phyloP scores from a whole-genome alignment of 1,140 invertebrate genomes.

The Propsilocerus akamusi region DNA sequence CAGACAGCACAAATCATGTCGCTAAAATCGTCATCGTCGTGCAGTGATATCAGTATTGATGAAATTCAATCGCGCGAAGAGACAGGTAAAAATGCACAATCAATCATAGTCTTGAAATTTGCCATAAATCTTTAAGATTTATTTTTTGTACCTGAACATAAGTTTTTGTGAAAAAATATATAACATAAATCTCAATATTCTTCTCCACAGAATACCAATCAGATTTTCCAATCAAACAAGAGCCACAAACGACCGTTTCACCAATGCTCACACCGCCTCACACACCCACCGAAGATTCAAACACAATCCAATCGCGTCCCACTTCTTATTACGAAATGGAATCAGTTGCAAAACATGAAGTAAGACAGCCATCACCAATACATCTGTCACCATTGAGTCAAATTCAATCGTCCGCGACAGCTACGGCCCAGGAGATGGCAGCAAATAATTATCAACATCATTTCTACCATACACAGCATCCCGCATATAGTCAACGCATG shows the following conservation, averaged over 20 bases:
- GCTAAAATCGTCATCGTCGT: slow-evolving; percentile 4
- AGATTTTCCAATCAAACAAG: slow-evolving; percentile 37
- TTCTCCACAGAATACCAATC: slow-evolving; percentile 22
- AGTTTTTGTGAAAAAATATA: background rate
- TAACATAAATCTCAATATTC: background rate
- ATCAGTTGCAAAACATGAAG: slow-evolving; percentile 1
- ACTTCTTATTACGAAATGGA: slow-evolving; percentile 11
- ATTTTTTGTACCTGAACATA: background rate
- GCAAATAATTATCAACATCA: slow-evolving; percentile 2
- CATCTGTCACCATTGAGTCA: slow-evolving; percentile 4
- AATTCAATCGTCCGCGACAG: background rate
- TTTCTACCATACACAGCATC: slow-evolving; percentile 11
- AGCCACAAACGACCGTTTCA: slow-evolving; percentile 36
- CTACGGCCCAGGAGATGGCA: slow-evolving; percentile 6
- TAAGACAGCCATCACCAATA: slow-evolving; percentile 5
- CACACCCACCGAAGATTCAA: slow-evolving; percentile 39
- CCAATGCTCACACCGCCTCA: slow-evolving; percentile 49
- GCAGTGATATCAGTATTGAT: slow-evolving; percentile 7
- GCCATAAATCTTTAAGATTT: background rate
- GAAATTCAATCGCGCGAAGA: slow-evolving; percentile 4
- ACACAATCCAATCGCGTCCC: slow-evolving; percentile 22
- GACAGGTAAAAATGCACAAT: background rate
- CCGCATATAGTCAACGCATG: slow-evolving; percentile 10
- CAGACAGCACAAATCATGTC: slow-evolving; percentile 4
- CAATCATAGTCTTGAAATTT: background rate